Evolutionary conservation across 1,140 invertebrate genomes (phyloP), one percentile per base, ranked within the genome.

Genomic region (Drosophila mauritiana): DNA sequence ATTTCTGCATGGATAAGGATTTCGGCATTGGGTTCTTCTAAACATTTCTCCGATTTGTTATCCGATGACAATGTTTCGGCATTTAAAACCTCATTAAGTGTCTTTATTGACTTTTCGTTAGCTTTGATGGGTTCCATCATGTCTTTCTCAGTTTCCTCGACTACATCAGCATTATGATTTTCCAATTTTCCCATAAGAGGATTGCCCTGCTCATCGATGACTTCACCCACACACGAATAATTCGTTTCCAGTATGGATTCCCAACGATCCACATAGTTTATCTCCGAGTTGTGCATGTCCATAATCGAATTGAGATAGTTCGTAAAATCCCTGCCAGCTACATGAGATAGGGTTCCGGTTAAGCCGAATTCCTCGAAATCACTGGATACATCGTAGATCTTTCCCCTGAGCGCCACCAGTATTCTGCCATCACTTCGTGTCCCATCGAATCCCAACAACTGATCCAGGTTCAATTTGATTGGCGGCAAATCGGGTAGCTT

Each of bases 341-440:
- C 54, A 61, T 52, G 51, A 10, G 39, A 37, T 0, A 86, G 11
- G 0, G 46, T 40, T 4, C 74, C 74, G 1, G 22, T 42, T 6
- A 57, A 7, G 4, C 61, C 64, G 4, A 75, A 81, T 12, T 75
- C 52, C 0, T 11, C 3, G 0, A 51, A 20, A 37, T 80, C 69
- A 3, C 7, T 39, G 12, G 78, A 64, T 0, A 86, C 82, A 42
- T 86, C 82, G 45, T 75, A 86, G 15, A 86, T 81, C 4, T 48
- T 45, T 0, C 62, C 58, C 22, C 72, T 86, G 10, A 86, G 67
- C 0, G 61, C 48, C 22, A 86, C 48, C 25, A 86, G 13, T 5
- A 86, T 72, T 2, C 82, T 63, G 13, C 82, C 82, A 61, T 86
- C 82, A 0, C 8, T n/a, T 0, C 73, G 65, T 0, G 6, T 80